These are phyloP conservation scores for Megaceryle maxima DNA, from an alignment of 2,113 vertebrate genomes.

Conservation along the genomic window DNA sequence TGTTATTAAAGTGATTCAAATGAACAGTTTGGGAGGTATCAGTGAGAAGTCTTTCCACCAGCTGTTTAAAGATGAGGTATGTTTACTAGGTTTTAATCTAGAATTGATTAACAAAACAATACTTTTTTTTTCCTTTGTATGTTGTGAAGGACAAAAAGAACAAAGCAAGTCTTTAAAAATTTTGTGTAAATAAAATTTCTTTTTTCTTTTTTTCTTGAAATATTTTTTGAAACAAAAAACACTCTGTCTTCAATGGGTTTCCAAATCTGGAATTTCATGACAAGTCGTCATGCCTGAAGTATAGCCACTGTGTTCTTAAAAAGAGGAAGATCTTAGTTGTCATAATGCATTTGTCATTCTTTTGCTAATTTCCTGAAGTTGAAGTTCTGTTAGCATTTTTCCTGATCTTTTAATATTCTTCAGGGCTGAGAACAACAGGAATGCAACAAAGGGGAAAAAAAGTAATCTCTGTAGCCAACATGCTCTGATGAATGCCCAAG, in stretches of 20 bases:
- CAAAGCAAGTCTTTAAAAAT: rapidly evolving
- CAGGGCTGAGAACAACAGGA: constrained; percentile 40
- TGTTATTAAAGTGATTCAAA: not conserved
- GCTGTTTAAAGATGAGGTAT: not conserved
- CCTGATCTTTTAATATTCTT: constrained; percentile 22
- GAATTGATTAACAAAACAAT: not conserved
- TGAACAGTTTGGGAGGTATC: not conserved
- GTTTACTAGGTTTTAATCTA: not conserved
- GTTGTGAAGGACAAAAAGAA: not conserved
- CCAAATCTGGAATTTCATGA: not conserved
- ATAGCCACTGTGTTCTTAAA: not conserved
- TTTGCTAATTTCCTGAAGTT: constrained; percentile 35
- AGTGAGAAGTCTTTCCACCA: not conserved
- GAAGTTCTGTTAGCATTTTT: constrained; percentile 23
- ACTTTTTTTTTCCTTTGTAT: not conserved
- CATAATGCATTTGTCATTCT: constrained; percentile 52
- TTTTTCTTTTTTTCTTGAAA: not conserved
- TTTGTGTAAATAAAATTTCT: not conserved
- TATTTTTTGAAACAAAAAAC: not conserved
- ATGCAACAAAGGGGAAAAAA: not conserved
- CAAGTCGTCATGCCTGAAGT: constrained; percentile 21
- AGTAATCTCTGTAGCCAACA: not conserved
- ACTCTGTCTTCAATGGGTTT: not conserved
- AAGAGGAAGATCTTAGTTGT: constrained; percentile 37
- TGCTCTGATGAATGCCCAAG: constrained; percentile 24